Percentiles rank a stretch among this genome's conserved stretches.
Evolutionary conservation across 2,797 vertebrate species (phyloP).

Genomic region (Enteromius radiatus): DNA sequence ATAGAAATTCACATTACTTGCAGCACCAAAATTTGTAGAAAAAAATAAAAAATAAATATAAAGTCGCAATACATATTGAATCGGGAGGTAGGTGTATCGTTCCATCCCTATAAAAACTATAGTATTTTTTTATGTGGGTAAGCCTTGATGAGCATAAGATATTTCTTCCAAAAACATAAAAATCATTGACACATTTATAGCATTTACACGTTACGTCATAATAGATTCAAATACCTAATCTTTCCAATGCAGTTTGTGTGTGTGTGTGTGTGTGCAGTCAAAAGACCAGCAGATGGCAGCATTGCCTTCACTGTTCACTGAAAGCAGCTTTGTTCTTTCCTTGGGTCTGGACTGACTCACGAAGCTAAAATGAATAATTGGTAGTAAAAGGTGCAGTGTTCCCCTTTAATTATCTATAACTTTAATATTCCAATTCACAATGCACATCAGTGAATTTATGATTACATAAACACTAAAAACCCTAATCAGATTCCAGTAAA

Average conservation of each 20-base stretch:
- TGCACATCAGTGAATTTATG: neutral
- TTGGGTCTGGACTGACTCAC: neutral
- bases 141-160: no score
- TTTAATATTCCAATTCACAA: neutral
- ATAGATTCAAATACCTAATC: neutral
- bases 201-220: no score
- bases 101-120: no score
- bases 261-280: neutral
- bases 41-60: no score
- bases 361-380: neutral
- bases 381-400: neutral
- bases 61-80: no score
- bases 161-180: neutral
- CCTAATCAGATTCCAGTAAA: neutral
- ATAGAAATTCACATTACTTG: no score
- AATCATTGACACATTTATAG: neutral
- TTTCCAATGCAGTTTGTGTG: no score
- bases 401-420: neutral
- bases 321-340: neutral
- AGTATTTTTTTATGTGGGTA: no score
- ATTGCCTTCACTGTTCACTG: neutral
- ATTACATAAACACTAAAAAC: neutral
- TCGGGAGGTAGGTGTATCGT: no score
- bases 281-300: constrained; percentile 21
- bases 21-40: no score